Conservation (phyloP, 2,888 invertebrate species). For the Philopedon plagiatum region DNA sequence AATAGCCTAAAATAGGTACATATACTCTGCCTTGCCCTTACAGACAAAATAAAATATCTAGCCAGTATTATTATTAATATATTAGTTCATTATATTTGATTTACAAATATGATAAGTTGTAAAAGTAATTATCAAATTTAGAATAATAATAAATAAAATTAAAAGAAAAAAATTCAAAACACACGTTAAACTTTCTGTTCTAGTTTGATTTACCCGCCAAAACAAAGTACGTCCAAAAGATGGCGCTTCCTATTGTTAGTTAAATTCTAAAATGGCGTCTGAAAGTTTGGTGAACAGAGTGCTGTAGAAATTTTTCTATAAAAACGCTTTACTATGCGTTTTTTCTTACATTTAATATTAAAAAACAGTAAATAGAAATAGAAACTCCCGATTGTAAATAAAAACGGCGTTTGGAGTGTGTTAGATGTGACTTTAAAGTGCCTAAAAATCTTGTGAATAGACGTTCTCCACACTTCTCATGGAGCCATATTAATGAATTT, state of each 20-base stretch:
- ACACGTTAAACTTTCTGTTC: constrained; percentile 1
- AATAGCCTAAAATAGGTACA: no score
- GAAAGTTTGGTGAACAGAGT: constrained; percentile 75
- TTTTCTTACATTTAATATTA: constrained; percentile 23
- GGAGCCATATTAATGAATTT: constrained; percentile 78
- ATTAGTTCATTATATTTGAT: no score
- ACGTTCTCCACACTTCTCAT: constrained; percentile 56
- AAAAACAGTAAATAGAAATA: constrained; percentile 11
- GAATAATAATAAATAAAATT: neutral
- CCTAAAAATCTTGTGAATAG: constrained; percentile 56
- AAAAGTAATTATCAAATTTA: neutral
- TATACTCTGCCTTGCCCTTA: no score
- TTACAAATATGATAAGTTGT: no score
- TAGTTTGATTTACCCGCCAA: constrained; percentile 59
- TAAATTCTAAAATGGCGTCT: constrained; percentile 78
- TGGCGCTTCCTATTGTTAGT: constrained; percentile 78
- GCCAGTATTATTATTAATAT: no score
- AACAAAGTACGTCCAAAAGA: constrained; percentile 69
- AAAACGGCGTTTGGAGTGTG: constrained; percentile 47
- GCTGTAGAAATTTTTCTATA: constrained; percentile 65
- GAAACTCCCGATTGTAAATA: constrained; percentile 35
- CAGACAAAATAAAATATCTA: no score
- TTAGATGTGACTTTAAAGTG: constrained; percentile 51
- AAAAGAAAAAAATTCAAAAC: neutral
- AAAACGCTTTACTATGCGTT: constrained; percentile 36